phyloP scores from a whole-genome alignment of 2,113 vertebrate species.

The Hemiprocne comata region DNA sequence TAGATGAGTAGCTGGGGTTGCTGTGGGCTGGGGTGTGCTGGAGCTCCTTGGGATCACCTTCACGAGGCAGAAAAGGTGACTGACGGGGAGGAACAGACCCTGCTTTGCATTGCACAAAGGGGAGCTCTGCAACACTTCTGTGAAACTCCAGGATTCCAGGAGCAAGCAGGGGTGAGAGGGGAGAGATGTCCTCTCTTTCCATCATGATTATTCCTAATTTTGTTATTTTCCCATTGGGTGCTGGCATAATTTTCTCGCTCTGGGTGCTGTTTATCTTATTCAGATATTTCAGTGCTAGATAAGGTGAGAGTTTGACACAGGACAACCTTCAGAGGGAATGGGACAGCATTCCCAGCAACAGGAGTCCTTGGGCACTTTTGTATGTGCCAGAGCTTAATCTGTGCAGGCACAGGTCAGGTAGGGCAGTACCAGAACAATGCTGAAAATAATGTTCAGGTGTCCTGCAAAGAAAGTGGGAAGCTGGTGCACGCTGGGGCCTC shows the following conservation, averaged over 20 bases:
- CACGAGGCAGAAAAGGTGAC: neutral
- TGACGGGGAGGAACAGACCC: neutral
- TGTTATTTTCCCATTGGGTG: neutral
- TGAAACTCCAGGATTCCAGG: neutral
- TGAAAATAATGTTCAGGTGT: neutral
- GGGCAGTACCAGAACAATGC: neutral
- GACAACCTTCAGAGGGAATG: neutral
- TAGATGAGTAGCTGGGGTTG: neutral
- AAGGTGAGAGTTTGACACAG: neutral
- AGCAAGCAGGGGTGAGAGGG: neutral
- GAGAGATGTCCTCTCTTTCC: neutral
- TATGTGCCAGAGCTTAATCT: neutral
- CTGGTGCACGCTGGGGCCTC: neutral
- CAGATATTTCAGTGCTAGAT: neutral
- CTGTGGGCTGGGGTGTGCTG: neutral
- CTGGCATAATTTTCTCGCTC: neutral
- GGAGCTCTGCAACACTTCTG: neutral
- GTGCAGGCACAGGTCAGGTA: neutral
- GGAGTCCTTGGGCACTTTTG: neutral
- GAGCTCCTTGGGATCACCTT: neutral
- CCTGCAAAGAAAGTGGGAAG: neutral
- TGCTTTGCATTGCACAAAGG: neutral
- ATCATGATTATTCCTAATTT: neutral
- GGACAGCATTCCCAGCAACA: neutral
- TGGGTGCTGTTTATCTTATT: neutral